Conservation (phyloP, 2,113 vertebrate genomes). For the Trinectes maculatus region DNA sequence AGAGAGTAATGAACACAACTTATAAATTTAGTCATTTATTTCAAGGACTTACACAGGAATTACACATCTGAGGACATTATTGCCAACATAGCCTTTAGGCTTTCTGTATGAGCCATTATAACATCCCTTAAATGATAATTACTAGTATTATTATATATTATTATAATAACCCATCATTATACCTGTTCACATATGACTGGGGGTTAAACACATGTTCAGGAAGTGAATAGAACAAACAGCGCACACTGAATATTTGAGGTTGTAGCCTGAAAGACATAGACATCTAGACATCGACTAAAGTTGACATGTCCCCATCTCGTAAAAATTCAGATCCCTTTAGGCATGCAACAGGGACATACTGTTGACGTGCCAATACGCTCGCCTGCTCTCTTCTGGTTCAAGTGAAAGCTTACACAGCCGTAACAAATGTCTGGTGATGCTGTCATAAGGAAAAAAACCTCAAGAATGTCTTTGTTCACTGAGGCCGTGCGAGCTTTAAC, state of each 20-base stretch:
- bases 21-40: conserved; percentile 36
- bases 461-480: conserved; percentile 27
- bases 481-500: no score
- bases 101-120: not conserved
- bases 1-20: conserved; percentile 15
- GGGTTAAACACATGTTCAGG: not conserved
- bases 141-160: no score
- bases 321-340: conserved; percentile 31
- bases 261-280: conserved; percentile 46
- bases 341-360: conserved; percentile 31
- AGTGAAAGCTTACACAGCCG: not conserved
- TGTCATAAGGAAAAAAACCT: conserved; percentile 21
- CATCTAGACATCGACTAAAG: not conserved
- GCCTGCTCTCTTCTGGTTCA: not conserved
- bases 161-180: not conserved
- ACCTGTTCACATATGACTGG: not conserved
- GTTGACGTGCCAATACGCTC: not conserved
- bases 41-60: conserved; percentile 43
- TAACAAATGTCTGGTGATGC: not conserved
- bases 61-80: conserved; percentile 11
- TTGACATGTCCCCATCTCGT: not conserved
- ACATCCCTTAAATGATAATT: not conserved
- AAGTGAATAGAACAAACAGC: not conserved
- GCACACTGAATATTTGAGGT: not conserved
- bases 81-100: not conserved